Evolutionary conservation across 2,888 invertebrate genomes (phyloP).

Genomic region (Drosophila antonietae): DNA sequence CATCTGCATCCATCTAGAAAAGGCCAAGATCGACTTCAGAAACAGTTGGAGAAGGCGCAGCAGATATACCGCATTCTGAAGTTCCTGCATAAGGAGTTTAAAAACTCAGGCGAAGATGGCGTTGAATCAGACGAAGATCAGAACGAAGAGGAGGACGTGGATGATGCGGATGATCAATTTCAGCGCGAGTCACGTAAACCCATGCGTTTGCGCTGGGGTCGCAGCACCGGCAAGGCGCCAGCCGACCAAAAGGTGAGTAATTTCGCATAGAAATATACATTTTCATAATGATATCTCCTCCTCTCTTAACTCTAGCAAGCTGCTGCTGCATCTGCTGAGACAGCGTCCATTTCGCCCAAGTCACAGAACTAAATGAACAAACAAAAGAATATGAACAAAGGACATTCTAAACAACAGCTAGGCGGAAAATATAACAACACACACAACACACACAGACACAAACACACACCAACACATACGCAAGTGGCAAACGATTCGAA

Average conservation of each 20-base stretch:
- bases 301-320: slow-evolving; percentile 7
- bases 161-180: slow-evolving; percentile 61
- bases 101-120: slow-evolving; percentile 26
- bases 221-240: slow-evolving; percentile 79
- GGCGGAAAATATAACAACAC: slow-evolving; percentile 19
- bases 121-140: slow-evolving; percentile 7
- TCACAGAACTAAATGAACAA: slow-evolving; percentile 53
- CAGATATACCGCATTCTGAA: slow-evolving; percentile 74
- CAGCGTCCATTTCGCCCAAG: slow-evolving; percentile 50
- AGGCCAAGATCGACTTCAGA: slow-evolving; percentile 32
- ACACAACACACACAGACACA: slow-evolving; percentile 22
- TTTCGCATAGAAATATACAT: background rate
- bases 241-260: slow-evolving; percentile 57
- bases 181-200: slow-evolving; percentile 82
- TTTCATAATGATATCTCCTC: background rate
- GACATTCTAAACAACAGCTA: slow-evolving; percentile 28
- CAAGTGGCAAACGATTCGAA: slow-evolving; percentile 23
- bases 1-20: background rate
- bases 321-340: slow-evolving; percentile 26
- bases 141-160: slow-evolving; percentile 15
- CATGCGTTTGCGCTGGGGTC: slow-evolving; percentile 83
- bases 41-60: slow-evolving; percentile 56
- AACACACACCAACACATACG: slow-evolving; percentile 25
- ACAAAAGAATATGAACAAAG: slow-evolving; percentile 32
- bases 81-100: slow-evolving; percentile 68